Conservation (phyloP, 2,113 vertebrate genomes). For the Psephotus haematonotus region DNA sequence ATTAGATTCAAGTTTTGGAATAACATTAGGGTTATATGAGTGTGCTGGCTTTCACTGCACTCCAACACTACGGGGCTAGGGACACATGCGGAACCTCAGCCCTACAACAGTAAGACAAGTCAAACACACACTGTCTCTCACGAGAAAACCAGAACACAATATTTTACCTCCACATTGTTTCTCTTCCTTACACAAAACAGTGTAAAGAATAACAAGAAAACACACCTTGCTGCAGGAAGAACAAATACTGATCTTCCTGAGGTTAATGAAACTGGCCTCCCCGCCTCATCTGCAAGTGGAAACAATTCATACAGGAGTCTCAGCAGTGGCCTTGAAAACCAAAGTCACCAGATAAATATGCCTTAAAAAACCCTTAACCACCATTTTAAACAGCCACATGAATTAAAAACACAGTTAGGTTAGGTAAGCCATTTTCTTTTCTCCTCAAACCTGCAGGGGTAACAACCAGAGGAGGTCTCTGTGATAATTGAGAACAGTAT, state of each 20-base stretch:
- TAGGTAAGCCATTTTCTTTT: background rate
- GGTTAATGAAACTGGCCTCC: background rate
- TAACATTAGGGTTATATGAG: background rate
- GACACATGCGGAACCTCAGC: background rate
- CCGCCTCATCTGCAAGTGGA: fast-evolving
- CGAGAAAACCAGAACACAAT: background rate
- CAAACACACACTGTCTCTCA: background rate
- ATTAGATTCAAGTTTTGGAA: conserved; percentile 15
- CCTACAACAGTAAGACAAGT: background rate
- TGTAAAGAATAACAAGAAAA: background rate
- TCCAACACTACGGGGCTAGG: background rate
- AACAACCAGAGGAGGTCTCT: background rate
- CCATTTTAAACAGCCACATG: background rate
- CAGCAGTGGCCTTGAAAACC: background rate
- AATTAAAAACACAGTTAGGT: background rate
- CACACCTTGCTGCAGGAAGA: background rate
- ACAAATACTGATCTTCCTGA: background rate
- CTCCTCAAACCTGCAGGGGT: background rate
- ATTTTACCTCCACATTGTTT: background rate
- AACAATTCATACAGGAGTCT: background rate
- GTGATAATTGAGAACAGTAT: background rate
- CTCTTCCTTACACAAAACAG: too few relatives aligned
- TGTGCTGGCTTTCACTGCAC: background rate
- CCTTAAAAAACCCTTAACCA: background rate
- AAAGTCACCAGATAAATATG: background rate